Evolutionary conservation across 2,797 vertebrate genomes (phyloP), one percentile per base, ranked within the genome.

Genomic region (Chrysolophus pictus): DNA sequence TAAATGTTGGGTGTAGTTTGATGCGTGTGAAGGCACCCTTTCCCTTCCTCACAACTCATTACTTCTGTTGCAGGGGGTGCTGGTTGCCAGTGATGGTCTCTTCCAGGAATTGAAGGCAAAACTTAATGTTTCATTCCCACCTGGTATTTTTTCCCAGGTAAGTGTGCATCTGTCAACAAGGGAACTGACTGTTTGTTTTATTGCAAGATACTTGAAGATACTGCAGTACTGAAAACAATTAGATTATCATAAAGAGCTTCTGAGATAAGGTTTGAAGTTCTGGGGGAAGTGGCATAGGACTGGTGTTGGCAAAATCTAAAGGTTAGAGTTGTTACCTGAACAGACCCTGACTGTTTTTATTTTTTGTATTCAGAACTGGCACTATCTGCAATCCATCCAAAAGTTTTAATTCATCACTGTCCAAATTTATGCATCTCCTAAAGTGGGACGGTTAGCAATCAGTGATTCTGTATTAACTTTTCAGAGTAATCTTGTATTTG

Each of bases 71-170:
- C 83, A 97, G 97, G 44, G 15, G 1, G 85, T 96, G 55, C 74
- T 95, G 1, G 14, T 29, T 14, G 58, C 47, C 58, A 95, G 93
- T 3, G 8, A 44, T 1, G 11, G 6, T 33, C 39, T 96, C 19
- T 21, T 96, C 82, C 70, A 95, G 47, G 95, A 97, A 1, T 74
- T 97, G 56, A 91, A 67, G 42, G 46, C 59, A 51, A 86, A 71
- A 37, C 4, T 26, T 1, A 93, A 87, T 21, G 49, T 91, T 35
- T 56, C 74, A 68, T 35, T 96, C 2, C 88, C 93, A 11, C 5
- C 79, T 14, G 4, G 59, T 15, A 0, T 88, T 23, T 96, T 93
- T 64, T 37, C 49, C 19, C 24, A 77, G 5, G 96, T 96, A 82
- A 94, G 95, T 93, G 67, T 46, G 15, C 35, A 9, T 4, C 0